Conservation (phyloP, 2,113 vertebrate species). For the Ariopsis seemanni region DNA sequence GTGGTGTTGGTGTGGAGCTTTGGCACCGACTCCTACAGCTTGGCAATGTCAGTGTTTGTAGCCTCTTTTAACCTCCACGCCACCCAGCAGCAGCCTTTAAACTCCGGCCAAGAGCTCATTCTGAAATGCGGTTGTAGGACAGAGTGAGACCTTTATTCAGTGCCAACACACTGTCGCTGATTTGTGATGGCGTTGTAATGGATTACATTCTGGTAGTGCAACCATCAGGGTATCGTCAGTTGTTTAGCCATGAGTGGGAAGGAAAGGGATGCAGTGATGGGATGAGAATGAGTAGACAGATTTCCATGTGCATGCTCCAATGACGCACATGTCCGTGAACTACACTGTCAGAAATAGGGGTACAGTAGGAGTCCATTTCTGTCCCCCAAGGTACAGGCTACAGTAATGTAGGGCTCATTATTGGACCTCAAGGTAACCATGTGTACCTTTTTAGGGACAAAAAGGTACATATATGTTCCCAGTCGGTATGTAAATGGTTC, state of each 20-base stretch:
- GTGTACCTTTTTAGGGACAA: too few species aligned
- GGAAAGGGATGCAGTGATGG: neutral
- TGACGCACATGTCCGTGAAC: neutral
- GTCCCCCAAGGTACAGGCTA: too few species aligned
- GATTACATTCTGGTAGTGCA: constrained; percentile 19
- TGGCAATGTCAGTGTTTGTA: constrained; percentile 18
- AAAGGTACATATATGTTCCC: too few species aligned
- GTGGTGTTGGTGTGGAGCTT: constrained; percentile 9
- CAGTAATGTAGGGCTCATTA: too few species aligned
- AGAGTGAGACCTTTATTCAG: neutral
- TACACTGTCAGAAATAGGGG: too few species aligned
- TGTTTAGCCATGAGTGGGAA: neutral
- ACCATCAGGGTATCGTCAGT: neutral
- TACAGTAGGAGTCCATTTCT: too few species aligned
- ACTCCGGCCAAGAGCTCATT: constrained; percentile 22
- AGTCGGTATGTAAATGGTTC: too few species aligned
- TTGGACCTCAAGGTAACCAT: too few species aligned
- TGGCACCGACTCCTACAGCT: constrained; percentile 26
- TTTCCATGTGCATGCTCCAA: constrained; percentile 1
- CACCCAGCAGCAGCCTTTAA: constrained; percentile 30
- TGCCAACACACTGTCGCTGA: neutral
- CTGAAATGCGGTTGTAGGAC: constrained; percentile 2
- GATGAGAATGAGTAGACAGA: neutral
- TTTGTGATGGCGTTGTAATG: constrained; percentile 16
- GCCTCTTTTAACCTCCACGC: constrained; percentile 33